Evolutionary conservation across 2,113 vertebrate species (phyloP).

Genomic region (Typhlomys cinereus): DNA sequence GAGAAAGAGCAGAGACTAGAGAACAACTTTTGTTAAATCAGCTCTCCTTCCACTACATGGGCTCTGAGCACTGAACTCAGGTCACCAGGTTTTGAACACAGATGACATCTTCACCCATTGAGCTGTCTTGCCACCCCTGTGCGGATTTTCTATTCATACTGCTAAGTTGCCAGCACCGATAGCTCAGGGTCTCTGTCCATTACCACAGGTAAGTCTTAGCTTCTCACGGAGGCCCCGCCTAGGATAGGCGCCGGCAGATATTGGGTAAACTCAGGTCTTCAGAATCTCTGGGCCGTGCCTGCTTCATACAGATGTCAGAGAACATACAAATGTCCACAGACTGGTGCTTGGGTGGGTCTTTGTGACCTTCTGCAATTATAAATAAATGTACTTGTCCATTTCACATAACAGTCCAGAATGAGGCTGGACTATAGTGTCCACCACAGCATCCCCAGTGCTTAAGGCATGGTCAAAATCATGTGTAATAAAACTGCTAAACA

Average conservation of each 20-base stretch:
- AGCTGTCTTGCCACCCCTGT: too few species aligned
- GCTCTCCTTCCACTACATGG: too few species aligned
- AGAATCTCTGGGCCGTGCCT: too few species aligned
- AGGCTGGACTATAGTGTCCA: background rate
- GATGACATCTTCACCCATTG: too few species aligned
- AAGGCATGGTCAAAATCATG: background rate
- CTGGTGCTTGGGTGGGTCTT: background rate
- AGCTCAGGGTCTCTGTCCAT: background rate
- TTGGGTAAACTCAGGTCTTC: background rate
- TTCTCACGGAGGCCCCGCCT: background rate
- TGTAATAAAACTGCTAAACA: background rate
- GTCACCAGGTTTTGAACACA: too few species aligned
- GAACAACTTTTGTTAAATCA: too few species aligned
- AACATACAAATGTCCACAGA: too few species aligned
- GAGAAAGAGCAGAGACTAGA: too few species aligned
- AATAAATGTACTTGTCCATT: too few species aligned
- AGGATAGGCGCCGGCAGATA: background rate
- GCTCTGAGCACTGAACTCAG: too few species aligned
- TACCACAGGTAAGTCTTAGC: background rate
- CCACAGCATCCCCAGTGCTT: background rate
- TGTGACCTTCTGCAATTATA: background rate
- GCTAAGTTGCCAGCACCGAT: accelerated
- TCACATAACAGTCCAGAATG: too few species aligned
- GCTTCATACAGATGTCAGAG: background rate
- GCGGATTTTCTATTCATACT: background rate